Percentiles rank a stretch among this genome's conserved stretches.
Evolutionary conservation across 64 coral and sea anemone genomes (phyloP).

Genomic region (Pocillopora verrucosa): DNA sequence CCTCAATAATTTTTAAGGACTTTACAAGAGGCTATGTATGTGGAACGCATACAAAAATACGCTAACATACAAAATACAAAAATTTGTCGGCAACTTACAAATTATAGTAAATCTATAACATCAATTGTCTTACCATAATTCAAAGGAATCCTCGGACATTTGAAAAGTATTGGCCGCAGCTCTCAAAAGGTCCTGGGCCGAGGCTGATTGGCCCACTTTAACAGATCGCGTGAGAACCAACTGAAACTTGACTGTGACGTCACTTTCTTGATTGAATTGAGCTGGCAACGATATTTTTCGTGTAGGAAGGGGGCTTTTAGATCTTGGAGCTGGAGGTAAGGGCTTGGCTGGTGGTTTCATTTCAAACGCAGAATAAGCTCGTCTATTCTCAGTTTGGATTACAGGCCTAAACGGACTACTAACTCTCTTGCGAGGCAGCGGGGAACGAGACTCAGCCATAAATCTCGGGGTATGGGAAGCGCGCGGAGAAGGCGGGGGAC

Average conservation of each 20-base stretch:
- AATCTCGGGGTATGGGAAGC: neutral
- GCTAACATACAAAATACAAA: neutral
- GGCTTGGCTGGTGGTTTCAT: constrained; percentile 9
- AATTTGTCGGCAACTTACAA: neutral
- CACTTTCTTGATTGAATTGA: neutral
- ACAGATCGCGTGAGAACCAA: constrained; percentile 74
- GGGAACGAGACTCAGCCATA: constrained; percentile 18
- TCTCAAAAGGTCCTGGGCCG: constrained; percentile 48
- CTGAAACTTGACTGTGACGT: constrained; percentile 65
- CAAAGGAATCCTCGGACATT: constrained; percentile 56
- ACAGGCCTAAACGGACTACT: too few species aligned
- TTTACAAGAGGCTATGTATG: too few species aligned
- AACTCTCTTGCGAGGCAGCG: constrained; percentile 10
- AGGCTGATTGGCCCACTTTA: constrained; percentile 53
- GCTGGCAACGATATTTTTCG: neutral
- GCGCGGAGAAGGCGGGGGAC: constrained; percentile 6
- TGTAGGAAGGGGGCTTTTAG: constrained; percentile 19
- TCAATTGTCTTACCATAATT: constrained; percentile 62
- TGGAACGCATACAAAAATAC: too few species aligned
- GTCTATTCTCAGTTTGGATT: neutral
- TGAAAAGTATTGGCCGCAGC: constrained; percentile 66
- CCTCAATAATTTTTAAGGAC: too few species aligned
- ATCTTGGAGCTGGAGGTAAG: constrained; percentile 20
- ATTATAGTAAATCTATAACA: neutral
- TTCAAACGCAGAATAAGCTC: neutral